Evolutionary conservation across 1,140 invertebrate genomes (phyloP), one percentile per base, ranked within the genome.

Genomic region (Zaprionus capensis): DNA sequence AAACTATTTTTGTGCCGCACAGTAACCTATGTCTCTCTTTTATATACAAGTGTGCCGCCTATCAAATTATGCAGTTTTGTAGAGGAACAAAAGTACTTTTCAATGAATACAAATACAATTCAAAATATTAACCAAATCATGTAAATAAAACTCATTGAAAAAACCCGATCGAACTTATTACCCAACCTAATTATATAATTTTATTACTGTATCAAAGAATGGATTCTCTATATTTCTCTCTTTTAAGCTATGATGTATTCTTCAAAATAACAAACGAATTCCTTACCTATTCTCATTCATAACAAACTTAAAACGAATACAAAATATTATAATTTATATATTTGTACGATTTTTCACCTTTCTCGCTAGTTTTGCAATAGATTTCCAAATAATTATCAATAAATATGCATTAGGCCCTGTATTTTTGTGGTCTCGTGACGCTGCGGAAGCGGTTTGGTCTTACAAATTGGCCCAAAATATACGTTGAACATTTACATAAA

Each of bases 391-490:
- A 22, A 71, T 70, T 63, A 55, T 41, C 11, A 53, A 69, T 74
- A 64, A 77, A 80, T 74, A 83, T 85, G 77, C 51, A 77, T 66
- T 46, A 67, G 59, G 59, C 24, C 75, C 79, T 82, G 41, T 41
- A 5, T 75, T 64, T 51, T 31, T 46, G 57, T 28, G 44, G 31
- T 64, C 61, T 46, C 64, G 46, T 74, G 80, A 34, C 65, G 28
- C 59, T 22, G 63, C 62, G 64, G 67, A 83, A 83, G 46, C 51
- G 15, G 20, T 5, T 11, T 24, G 22, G 57, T 24, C 65, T 69
- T 36, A 24, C 56, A 65, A 46, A 71, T 57, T 2, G 14, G 12
- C 14, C 53, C 53, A 44, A 41, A 11, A 65, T n/a, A 38, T 15
- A 9, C 6, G 26, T 56, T 28, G 7, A 22, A 44, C n/a, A 63